Base-by-base conservation (phyloP, 2,113 vertebrate species). In the Picathartes gymnocephalus region DNA sequence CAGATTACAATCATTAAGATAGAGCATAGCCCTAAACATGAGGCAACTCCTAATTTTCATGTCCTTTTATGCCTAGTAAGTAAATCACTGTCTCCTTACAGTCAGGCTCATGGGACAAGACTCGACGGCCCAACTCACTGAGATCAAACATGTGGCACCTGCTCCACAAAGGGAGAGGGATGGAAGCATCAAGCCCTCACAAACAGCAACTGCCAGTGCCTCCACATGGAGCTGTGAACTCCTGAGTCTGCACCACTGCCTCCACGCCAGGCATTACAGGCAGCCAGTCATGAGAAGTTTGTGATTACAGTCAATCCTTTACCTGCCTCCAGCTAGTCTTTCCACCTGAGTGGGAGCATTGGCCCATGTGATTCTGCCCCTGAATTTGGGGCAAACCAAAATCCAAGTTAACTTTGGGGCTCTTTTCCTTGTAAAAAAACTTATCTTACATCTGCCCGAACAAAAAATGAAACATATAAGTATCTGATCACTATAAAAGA, bases 251-350 rank as follows among this genome's bases (percentile, higher is more conserved):
- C 45, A 40, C 1, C 0, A 4, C 58, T 61, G 66, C 33, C 65
- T 50, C 27, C 65, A 19, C 2, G 1, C 25, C 6, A 65, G 23
- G 30, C 35, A 68, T 4, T 15, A 8, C n/a, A 61, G 53, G 19
- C 66, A 86, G 53, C 6, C 25, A 50, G 28, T 0, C 12, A 23
- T 0, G 4, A 30, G 3, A 62, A 42, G 3, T 11, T 4, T 58
- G 42, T 11, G 47, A 42, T 25, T 39, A 35, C 21, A 44, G 18
- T 6, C 80, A 88, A 13, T 6, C 8, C 48, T 81, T 45, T 15
- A 68, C 13, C 44, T 78, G 35, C 35, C 39, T 42, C 47, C 65
- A 73, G 45, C 51, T n/a, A 15, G 13, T 45, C 58, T 18, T 72
- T 60, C 53, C 37, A 77, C n/a, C 30, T 33, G 7, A 83, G 33